phyloP scores from a whole-genome alignment of 1,140 invertebrate genomes.

The Eulimnadia texana region DNA sequence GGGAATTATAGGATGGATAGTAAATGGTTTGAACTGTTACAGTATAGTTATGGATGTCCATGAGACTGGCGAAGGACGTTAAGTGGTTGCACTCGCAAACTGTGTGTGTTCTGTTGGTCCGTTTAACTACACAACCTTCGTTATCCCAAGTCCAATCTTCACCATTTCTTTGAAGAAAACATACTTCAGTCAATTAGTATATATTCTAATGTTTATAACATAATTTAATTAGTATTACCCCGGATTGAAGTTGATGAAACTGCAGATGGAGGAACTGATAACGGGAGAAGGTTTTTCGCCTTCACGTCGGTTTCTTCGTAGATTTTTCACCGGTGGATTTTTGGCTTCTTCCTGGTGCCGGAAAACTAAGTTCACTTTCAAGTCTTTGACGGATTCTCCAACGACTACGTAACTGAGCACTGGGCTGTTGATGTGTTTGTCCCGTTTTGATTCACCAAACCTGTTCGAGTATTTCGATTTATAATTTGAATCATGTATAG shows the following conservation, averaged over 20 bases:
- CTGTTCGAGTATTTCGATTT: too few species aligned
- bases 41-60: conserved; percentile 30
- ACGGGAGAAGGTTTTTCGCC: conserved; percentile 18
- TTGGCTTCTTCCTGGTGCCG: background rate
- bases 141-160: too few species aligned
- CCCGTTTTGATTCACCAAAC: background rate
- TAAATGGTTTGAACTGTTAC: too few species aligned
- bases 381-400: background rate
- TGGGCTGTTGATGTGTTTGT: background rate
- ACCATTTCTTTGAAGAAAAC: background rate
- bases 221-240: too few species aligned
- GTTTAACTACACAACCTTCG: too few species aligned
- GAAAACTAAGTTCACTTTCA: background rate
- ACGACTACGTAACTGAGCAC: background rate
- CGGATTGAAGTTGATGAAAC: conserved; percentile 13
- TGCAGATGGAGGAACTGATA: conserved; percentile 17
- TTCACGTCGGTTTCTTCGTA: conserved; percentile 13
- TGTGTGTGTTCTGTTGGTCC: conserved; percentile 34
- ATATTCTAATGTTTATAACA: background rate
- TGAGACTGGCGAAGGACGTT: conserved; percentile 43
- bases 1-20: too few species aligned
- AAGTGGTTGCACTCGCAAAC: conserved; percentile 42
- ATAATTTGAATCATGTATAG: too few species aligned
- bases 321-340: conserved; percentile 1
- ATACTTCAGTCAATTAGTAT: too few species aligned